Conservation (phyloP, 2,113 vertebrate species). For the Carettochelys insculpta region DNA sequence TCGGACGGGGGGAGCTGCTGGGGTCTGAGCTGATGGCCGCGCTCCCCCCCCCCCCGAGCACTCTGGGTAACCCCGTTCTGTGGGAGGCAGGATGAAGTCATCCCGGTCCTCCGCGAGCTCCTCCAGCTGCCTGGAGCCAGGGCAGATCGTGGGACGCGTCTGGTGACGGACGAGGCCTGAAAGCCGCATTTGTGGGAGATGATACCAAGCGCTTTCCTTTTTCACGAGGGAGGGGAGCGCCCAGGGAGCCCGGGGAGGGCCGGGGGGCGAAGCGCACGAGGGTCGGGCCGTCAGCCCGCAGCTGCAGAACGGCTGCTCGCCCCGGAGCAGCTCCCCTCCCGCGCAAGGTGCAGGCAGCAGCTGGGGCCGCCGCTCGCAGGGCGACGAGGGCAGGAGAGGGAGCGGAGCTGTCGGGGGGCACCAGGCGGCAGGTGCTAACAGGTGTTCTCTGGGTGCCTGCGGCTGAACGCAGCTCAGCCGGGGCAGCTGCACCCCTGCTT, state of each 20-base stretch:
- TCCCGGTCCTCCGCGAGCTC: conserved; percentile 58
- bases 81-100: conserved; percentile 55
- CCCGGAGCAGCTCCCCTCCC: neutral
- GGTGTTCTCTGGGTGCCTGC: neutral
- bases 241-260: neutral
- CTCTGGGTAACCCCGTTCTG: conserved; percentile 20
- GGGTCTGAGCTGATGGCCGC: neutral
- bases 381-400: too few species aligned
- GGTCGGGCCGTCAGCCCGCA: conserved; percentile 1
- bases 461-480: too few species aligned
- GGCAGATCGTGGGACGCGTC: conserved; percentile 69
- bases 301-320: conserved; percentile 37
- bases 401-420: too few species aligned
- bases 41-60: rapidly evolving
- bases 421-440: too few species aligned
- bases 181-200: conserved; percentile 55
- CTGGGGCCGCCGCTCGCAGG: too few species aligned
- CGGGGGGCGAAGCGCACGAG: neutral
- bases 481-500: too few species aligned
- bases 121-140: conserved; percentile 65
- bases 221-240: neutral
- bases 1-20: neutral
- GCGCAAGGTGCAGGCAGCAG: rapidly evolving
- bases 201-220: conserved; percentile 49
- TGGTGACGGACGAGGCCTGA: conserved; percentile 68